These are phyloP conservation scores for Pollenia angustigena DNA, from an alignment of 2,888 invertebrate genomes.

Conservation along the genomic window DNA sequence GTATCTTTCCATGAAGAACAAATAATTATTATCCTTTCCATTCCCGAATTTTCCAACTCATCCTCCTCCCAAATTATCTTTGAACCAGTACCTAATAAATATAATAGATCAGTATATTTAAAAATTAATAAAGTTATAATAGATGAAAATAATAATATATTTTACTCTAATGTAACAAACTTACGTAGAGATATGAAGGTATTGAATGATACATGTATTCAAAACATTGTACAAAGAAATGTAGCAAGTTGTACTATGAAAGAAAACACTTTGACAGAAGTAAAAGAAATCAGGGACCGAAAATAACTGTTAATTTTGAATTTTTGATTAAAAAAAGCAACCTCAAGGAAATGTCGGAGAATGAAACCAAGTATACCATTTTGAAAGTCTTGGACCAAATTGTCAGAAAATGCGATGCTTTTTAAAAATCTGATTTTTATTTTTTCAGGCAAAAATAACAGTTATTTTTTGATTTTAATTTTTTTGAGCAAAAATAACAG, in stretches of 20 bases:
- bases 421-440: too few relatives aligned
- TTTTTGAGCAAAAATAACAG: too few relatives aligned
- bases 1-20: conserved; percentile 16
- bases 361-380: too few relatives aligned
- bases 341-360: too few relatives aligned
- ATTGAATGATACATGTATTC: conserved; percentile 27
- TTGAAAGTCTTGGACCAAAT: too few relatives aligned
- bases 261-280: conserved; percentile 20
- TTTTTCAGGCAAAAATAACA: too few relatives aligned
- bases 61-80: conserved; percentile 29
- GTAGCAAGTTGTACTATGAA: conserved; percentile 16
- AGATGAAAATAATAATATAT: conserved; percentile 27
- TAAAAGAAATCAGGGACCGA: conserved; percentile 53
- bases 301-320: too few relatives aligned
- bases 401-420: too few relatives aligned
- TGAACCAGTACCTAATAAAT: conserved; percentile 40
- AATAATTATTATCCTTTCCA: conserved; percentile 40
- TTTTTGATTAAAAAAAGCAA: too few relatives aligned
- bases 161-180: conserved; percentile 35
- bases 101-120: conserved; percentile 45
- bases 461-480: too few relatives aligned
- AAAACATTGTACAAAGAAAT: conserved; percentile 37
- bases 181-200: conserved; percentile 24
- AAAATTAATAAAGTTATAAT: conserved; percentile 29
- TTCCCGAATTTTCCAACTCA: not conserved